phyloP scores from a whole-genome alignment of 1,140 invertebrate genomes.

The Cydia splendana region DNA sequence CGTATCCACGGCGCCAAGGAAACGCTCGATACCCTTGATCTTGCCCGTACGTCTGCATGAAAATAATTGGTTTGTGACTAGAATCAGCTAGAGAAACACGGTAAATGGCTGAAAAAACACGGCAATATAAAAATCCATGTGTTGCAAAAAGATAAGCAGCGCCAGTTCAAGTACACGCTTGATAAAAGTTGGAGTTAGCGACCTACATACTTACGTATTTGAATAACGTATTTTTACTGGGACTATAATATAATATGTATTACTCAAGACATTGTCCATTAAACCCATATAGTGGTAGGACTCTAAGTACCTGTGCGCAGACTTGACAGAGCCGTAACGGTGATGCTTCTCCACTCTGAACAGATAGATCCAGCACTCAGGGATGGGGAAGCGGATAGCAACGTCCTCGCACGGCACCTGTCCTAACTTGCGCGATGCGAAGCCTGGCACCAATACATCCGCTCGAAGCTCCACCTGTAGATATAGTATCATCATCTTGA shows the following conservation, averaged over 20 bases:
- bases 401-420: constrained; percentile 99
- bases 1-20: constrained; percentile 95
- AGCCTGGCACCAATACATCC: constrained; percentile 97
- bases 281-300: too few relatives aligned
- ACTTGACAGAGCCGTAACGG: constrained; percentile 99
- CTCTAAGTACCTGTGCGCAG: constrained; percentile 86
- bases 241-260: too few relatives aligned
- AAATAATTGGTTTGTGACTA: neutral
- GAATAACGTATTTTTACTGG: too few relatives aligned
- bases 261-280: too few relatives aligned
- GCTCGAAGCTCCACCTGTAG: constrained; percentile 92
- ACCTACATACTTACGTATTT: too few relatives aligned
- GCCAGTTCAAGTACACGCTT: too few relatives aligned
- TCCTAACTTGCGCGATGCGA: constrained; percentile 95
- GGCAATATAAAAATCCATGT: too few relatives aligned
- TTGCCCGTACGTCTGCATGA: constrained; percentile 88
- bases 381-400: constrained; percentile 97
- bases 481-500: too few relatives aligned
- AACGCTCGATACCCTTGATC: constrained; percentile 95
- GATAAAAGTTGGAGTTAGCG: too few relatives aligned
- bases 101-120: too few relatives aligned
- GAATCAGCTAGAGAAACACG: too few relatives aligned
- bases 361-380: constrained; percentile 99
- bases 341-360: constrained; percentile 99
- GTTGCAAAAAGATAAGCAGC: too few relatives aligned